Percentiles rank a stretch among this genome's conserved stretches.
Evolutionary conservation across 2,113 vertebrate species (phyloP).

Genomic region (Eulemur macaco): DNA sequence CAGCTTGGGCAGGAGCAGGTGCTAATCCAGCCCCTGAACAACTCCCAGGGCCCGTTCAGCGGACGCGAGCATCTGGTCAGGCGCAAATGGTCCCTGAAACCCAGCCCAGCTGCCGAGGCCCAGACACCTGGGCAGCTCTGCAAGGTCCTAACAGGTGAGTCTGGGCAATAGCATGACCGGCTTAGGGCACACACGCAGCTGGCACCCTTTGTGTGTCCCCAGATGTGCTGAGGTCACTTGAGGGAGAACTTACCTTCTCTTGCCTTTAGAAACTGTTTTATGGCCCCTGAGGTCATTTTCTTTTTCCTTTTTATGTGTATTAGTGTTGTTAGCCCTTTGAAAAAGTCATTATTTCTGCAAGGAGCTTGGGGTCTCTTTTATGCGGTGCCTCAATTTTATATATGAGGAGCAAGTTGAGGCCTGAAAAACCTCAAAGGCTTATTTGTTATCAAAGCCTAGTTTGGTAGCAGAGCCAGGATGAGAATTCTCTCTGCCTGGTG

Average conservation of each 20-base stretch:
- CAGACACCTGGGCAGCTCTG: conserved; percentile 78
- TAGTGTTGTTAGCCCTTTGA: background rate
- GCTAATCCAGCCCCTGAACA: conserved; percentile 90
- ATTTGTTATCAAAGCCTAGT: background rate
- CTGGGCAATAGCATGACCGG: background rate
- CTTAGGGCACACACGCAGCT: rapidly evolving
- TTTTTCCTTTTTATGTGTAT: background rate
- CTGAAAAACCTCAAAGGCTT: background rate
- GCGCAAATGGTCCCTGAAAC: conserved; percentile 77
- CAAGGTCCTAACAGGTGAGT: conserved; percentile 90
- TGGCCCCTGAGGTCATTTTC: background rate
- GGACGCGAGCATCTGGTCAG: conserved; percentile 89
- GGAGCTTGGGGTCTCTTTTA: background rate
- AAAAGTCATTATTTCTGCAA: background rate
- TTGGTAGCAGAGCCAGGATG: background rate
- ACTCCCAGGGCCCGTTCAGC: conserved; percentile 83
- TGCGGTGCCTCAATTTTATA: background rate
- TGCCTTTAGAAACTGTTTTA: background rate
- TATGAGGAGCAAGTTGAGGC: background rate
- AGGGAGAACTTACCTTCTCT: background rate
- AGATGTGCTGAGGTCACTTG: rapidly evolving
- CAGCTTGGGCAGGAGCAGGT: conserved; percentile 90
- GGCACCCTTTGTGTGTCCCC: rapidly evolving
- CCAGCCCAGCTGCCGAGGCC: background rate
- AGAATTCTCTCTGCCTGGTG: background rate